Percentiles rank a stretch among this genome's conserved stretches.
Conservation (phyloP, 2,888 invertebrate genomes). For the Nomada lathburiana region DNA sequence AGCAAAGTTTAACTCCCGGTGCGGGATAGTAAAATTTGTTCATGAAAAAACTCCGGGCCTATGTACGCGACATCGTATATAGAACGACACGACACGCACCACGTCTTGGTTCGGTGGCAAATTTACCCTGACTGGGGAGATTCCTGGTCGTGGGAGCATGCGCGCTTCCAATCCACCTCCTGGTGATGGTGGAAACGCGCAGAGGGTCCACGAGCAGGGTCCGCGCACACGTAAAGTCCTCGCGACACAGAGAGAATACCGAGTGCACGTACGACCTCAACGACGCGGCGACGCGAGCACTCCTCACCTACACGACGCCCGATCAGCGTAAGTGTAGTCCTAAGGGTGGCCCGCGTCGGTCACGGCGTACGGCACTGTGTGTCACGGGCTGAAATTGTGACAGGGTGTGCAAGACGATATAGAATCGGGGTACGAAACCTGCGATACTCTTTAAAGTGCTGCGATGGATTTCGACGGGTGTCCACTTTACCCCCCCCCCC, state of each 20-base stretch:
- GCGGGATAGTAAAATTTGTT: not conserved
- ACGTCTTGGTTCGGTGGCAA: conserved; percentile 83
- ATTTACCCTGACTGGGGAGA: conserved; percentile 83
- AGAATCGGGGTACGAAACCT: conserved; percentile 57
- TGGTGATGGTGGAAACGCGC: conserved; percentile 69
- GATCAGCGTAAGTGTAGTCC: conserved; percentile 22
- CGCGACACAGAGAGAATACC: conserved; percentile 30
- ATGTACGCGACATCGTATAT: conserved; percentile 74
- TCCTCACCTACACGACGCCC: conserved; percentile 8
- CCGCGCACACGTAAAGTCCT: conserved; percentile 51
- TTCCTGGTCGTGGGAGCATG: conserved; percentile 82
- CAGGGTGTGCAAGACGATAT: conserved; percentile 64
- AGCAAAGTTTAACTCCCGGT: not conserved
- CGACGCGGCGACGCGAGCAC: conserved; percentile 6
- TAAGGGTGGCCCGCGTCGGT: conserved; percentile 45
- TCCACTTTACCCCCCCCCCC: conserved; percentile 25
- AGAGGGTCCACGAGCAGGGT: conserved; percentile 63
- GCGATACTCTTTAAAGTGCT: conserved; percentile 43
- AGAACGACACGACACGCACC: conserved; percentile 72
- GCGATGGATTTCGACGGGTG: conserved; percentile 50
- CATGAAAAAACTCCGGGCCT: conserved; percentile 37
- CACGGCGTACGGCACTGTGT: conserved; percentile 67
- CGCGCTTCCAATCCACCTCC: conserved; percentile 80
- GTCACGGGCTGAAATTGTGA: conserved; percentile 68
- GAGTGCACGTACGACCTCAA: conserved; percentile 18